Conservation (phyloP, 2,797 vertebrate species). For the Lithobates sylvaticus region DNA sequence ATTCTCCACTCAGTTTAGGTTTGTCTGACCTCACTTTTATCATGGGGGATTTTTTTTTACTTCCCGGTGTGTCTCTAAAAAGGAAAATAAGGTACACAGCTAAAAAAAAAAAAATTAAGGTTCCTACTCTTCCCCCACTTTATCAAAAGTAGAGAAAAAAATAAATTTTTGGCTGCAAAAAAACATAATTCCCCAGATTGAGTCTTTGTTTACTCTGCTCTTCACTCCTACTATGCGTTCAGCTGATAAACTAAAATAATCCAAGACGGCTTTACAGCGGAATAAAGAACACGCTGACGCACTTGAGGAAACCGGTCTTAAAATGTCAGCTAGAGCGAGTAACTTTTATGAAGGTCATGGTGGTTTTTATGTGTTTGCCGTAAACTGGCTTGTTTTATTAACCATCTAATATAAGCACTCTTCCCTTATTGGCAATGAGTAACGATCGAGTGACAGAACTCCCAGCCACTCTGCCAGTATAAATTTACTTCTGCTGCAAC, state of each 20-base stretch:
- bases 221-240: background rate
- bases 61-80: too few relatives aligned
- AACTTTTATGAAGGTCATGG: slow-evolving; percentile 55
- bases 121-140: background rate
- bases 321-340: slow-evolving; percentile 47
- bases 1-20: too few relatives aligned
- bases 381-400: slow-evolving; percentile 56
- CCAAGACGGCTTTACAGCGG: slow-evolving; percentile 22
- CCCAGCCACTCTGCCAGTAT: slow-evolving; percentile 35
- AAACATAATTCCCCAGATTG: background rate
- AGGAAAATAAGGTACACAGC: too few relatives aligned
- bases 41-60: too few relatives aligned
- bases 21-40: too few relatives aligned
- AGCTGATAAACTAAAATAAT: slow-evolving; percentile 36
- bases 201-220: slow-evolving; percentile 34
- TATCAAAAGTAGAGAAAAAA: too few relatives aligned
- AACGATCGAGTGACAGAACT: slow-evolving; percentile 34
- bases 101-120: too few relatives aligned
- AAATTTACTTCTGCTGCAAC: slow-evolving; percentile 46
- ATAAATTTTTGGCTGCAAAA: too few relatives aligned
- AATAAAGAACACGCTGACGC: slow-evolving; percentile 40
- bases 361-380: slow-evolving; percentile 47
- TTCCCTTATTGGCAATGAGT: slow-evolving; percentile 31
- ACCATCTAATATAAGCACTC: slow-evolving; percentile 48
- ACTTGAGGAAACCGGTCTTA: slow-evolving; percentile 33